Conservation (phyloP, 2,797 vertebrate species). For the Rhinophrynus dorsalis region DNA sequence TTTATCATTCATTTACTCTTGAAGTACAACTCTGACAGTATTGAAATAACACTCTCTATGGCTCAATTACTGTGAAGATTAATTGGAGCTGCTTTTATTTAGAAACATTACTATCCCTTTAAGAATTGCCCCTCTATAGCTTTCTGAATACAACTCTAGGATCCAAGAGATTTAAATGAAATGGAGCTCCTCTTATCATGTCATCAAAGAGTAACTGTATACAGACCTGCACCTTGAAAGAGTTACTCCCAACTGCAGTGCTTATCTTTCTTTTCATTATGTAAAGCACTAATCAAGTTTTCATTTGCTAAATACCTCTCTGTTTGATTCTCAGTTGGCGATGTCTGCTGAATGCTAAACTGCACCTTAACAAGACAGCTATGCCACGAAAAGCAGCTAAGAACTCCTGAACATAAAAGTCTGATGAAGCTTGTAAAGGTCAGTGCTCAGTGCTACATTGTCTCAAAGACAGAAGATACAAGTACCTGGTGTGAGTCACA, state of each 20-base stretch:
- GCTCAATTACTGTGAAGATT: too few species aligned
- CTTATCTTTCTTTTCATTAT: constrained; percentile 41
- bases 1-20: too few species aligned
- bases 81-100: too few species aligned
- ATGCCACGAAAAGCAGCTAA: not conserved
- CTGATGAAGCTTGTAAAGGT: constrained; percentile 22
- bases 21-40: too few species aligned
- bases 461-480: constrained; percentile 19
- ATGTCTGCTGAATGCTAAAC: constrained; percentile 44
- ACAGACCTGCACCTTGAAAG: constrained; percentile 3
- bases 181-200: too few species aligned
- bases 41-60: too few species aligned
- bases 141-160: too few species aligned
- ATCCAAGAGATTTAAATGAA: too few species aligned
- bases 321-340: constrained; percentile 44
- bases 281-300: constrained; percentile 45
- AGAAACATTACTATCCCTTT: too few species aligned
- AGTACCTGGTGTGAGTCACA: too few species aligned
- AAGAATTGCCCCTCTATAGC: too few species aligned
- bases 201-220: too few species aligned
- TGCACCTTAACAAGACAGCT: constrained; percentile 22
- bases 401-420: not conserved
- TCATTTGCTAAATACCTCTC: constrained; percentile 50
- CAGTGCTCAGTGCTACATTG: constrained; percentile 13
- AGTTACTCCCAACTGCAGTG: constrained; percentile 17